Evolutionary conservation across 2,797 vertebrate species (phyloP).

Genomic region (Periophthalmus magnuspinnatus): DNA sequence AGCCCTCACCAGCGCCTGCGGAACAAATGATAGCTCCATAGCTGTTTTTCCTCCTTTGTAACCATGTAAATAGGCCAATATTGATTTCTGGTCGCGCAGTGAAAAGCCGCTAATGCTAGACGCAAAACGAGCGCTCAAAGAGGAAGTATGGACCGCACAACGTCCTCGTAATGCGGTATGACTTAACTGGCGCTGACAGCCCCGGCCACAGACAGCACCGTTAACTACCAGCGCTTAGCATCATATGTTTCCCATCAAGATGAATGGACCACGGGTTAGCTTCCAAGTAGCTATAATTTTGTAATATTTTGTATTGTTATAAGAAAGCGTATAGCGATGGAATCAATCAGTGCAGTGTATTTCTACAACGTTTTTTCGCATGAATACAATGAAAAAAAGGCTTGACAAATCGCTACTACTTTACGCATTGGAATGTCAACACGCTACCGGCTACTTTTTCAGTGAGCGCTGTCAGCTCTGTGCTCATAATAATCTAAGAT

Average conservation of each 20-base stretch:
- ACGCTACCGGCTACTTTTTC: not conserved
- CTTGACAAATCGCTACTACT: not conserved
- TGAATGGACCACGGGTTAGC: not conserved
- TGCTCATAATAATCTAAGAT: no score
- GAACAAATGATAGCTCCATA: not conserved
- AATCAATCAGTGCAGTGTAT: not conserved
- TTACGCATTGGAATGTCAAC: not conserved
- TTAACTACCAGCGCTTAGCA: not conserved
- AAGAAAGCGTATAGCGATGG: not conserved
- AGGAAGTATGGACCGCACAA: not conserved
- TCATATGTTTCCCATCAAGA: conserved; percentile 1
- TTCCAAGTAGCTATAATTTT: not conserved
- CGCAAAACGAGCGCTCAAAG: not conserved
- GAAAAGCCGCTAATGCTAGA: not conserved
- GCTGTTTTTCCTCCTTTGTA: no score
- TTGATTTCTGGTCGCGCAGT: not conserved
- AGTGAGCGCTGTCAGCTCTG: no score
- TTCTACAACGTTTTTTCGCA: not conserved
- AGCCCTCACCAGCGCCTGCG: not conserved
- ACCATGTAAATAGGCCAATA: not conserved
- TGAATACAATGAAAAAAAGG: not conserved
- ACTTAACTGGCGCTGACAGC: not conserved
- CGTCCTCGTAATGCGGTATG: not conserved
- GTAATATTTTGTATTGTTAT: not conserved
- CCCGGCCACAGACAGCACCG: not conserved